Base-by-base conservation (phyloP, 2,888 invertebrate species). In the Mechanitis messenoides region DNA sequence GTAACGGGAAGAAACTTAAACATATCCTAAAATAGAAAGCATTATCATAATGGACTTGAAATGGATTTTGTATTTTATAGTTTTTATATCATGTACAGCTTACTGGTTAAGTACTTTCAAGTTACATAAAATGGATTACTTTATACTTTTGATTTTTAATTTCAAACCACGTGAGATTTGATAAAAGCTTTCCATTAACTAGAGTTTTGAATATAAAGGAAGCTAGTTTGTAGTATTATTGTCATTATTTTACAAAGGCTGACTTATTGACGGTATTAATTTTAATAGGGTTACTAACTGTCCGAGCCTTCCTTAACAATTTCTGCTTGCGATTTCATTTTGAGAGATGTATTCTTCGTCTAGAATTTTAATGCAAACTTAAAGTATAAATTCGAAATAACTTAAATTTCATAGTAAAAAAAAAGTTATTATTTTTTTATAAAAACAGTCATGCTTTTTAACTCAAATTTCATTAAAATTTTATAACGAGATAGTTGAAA, bases 41-140 rank as follows among this genome's bases (percentile, higher is more conserved):
- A 77, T 76, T 76, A 76, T 69, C 72, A 75, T 76, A 76, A 74
- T 76, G 67, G 69, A 73, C 66, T 66, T 58, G 65, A 70, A 68
- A 74, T 69, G 60, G 63, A 68, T 55, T 57, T 58, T 28, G 56
- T 56, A 38, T 12, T 50, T 56, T 53, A 58, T 45, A 50, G 9
- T 20, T 57, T 35, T 55, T 55, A 59, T 53, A 53, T 33, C 6
- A 42, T 42, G 9, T 42, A 9, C 9, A 42, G 11, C 42, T 42
- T 11, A 9, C 42, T 38, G 38, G 7, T 38, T 6, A 38, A 38
- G 38, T 38, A 38, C 38, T 38, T 38, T 7, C 1, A 6, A 38
- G 7, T 42, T 3, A 9, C 42, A 3, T 2, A 42, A 42, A 42
- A 42, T 42, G 9, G 9, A 9, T 42, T 20, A 20, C 20, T 42